A percentile compares a stretch with the other conserved stretches of the same genome.
These are phyloP conservation scores for Alfaro cultratus DNA, from an alignment of 2,797 vertebrate species.

Conservation along the genomic window DNA sequence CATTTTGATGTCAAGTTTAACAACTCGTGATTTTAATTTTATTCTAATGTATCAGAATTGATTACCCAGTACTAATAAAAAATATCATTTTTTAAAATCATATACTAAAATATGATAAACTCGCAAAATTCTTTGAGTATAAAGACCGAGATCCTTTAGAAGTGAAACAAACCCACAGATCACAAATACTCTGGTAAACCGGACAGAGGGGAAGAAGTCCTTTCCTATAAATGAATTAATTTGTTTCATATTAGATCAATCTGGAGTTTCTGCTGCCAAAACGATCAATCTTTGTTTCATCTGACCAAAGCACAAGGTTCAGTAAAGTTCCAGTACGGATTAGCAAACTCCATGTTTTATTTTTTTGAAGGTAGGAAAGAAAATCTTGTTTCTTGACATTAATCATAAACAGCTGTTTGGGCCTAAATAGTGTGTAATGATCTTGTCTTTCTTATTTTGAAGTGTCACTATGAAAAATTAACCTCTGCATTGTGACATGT, in stretches of 20 bases:
- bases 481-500: too few species aligned
- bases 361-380: not conserved
- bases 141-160: not conserved
- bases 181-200: not conserved
- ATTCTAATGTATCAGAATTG: not conserved
- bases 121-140: not conserved
- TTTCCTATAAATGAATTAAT: not conserved
- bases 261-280: not conserved
- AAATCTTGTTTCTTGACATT: not conserved
- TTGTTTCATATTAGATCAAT: not conserved
- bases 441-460: not conserved
- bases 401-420: not conserved
- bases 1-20: conserved; percentile 10
- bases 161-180: not conserved
- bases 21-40: not conserved
- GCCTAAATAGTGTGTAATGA: not conserved
- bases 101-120: not conserved
- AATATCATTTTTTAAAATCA: not conserved
- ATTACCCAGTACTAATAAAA: not conserved
- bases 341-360: not conserved
- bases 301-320: not conserved
- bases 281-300: not conserved
- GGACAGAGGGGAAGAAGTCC: not conserved
- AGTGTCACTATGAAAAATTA: not conserved
- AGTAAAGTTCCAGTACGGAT: not conserved